Evolutionary conservation across 2,113 vertebrate genomes (phyloP), one percentile per base, ranked within the genome.

Genomic region (Phycodurus eques): DNA sequence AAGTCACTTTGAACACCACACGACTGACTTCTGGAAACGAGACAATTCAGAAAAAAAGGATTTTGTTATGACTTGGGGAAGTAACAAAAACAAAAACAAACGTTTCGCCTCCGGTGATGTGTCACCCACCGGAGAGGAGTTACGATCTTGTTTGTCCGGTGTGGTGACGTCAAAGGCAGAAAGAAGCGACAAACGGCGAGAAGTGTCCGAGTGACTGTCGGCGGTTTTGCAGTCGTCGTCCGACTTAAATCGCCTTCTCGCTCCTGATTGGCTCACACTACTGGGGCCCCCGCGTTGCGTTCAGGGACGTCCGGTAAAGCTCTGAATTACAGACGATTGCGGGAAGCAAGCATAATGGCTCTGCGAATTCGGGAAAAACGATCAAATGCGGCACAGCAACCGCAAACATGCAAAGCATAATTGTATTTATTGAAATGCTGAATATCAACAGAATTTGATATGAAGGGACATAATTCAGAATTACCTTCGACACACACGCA

Each of bases 221-320:
- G 31, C 42, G 60, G 27, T 20, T 72, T 65, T 7, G 62, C 2
- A 19, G 19, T 72, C 62, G 31, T 78, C 83, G 35, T 71, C 77
- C 75, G 90, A 91, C 86, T 89, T 74, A 77, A 91, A 88, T 83
- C 60, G 81, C 74, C 43, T 70, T 54, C 82, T 85, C 47, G 71
- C 54, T 47, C 76, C 68, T 84, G 82, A 90, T 90, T 90, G 88
- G 87, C 19, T 53, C n/a, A 33, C 2, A 11, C n/a, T n/a, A 42
- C 43, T 7, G 2, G 61, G 42, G 62, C 39, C 4, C 27, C 44
- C 3, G 47, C 51, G 87, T 9, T 74, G 81, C 80, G 8, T 83
- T 90, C 73, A 78, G 0, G 67, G 43, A 39, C 42, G 6, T 33
- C 39, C 1, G 0, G 72, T 70, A 66, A 66, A 15, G 7, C 17